phyloP scores from a whole-genome alignment of 2,888 invertebrate genomes.

The Drosophila imparisetae region DNA sequence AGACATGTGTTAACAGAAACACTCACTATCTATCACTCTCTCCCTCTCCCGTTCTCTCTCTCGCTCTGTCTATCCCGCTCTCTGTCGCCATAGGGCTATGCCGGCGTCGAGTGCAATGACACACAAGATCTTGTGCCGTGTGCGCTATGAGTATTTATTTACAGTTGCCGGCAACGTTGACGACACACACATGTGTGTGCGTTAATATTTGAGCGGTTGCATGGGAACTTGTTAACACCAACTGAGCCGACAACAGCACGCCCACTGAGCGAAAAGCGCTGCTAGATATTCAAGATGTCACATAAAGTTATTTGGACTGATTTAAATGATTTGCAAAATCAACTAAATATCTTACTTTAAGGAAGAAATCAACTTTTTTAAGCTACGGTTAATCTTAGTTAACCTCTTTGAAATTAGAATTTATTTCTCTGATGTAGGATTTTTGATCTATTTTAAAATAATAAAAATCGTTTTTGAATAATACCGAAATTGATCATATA shows the following conservation, averaged over 20 bases:
- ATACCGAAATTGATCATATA: not conserved
- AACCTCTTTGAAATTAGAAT: not conserved
- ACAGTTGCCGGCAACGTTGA: slow-evolving; percentile 71
- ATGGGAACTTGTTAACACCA: slow-evolving; percentile 82
- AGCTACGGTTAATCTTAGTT: fast-evolving
- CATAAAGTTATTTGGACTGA: too few species aligned
- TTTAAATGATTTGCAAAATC: not conserved
- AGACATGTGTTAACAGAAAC: slow-evolving; percentile 16
- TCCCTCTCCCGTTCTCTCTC: not conserved
- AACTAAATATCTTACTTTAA: not conserved
- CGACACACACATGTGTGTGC: slow-evolving; percentile 70
- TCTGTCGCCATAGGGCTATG: not conserved
- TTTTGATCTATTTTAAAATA: not conserved
- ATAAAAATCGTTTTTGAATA: not conserved
- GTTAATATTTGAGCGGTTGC: slow-evolving; percentile 81
- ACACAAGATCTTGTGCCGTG: slow-evolving; percentile 74
- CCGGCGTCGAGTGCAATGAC: slow-evolving; percentile 74
- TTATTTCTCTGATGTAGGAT: too few species aligned
- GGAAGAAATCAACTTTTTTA: not conserved
- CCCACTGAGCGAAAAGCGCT: not conserved
- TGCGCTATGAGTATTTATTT: slow-evolving; percentile 80
- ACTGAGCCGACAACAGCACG: slow-evolving; percentile 50
- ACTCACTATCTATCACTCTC: not conserved
- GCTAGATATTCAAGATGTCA: not conserved
- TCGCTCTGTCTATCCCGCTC: not conserved